Conservation (phyloP, 2,888 invertebrate genomes). For the Cyaniris semiargus region DNA sequence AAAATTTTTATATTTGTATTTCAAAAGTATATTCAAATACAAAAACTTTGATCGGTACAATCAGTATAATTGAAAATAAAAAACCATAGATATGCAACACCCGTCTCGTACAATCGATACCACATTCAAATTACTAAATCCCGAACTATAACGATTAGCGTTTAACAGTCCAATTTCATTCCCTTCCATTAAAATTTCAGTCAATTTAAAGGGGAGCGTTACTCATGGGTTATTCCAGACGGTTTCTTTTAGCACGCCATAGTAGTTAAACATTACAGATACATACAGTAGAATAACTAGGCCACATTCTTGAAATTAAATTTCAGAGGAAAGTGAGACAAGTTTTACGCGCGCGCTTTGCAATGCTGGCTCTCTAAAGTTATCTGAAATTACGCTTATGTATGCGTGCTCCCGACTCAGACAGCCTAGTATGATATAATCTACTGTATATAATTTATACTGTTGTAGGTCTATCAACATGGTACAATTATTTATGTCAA, state of each 20-base stretch:
- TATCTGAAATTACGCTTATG: too few relatives aligned
- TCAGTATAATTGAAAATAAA: not conserved
- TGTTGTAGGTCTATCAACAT: not conserved
- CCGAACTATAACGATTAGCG: not conserved
- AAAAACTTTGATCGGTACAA: not conserved
- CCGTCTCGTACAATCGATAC: not conserved
- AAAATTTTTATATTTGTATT: too few relatives aligned
- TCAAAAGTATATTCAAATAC: too few relatives aligned
- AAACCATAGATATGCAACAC: not conserved
- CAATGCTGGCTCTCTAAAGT: too few relatives aligned
- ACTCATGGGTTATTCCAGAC: conserved; percentile 27
- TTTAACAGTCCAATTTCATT: conserved; percentile 20
- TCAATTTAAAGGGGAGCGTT: conserved; percentile 28
- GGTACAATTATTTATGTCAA: not conserved
- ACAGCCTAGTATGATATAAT: too few relatives aligned
- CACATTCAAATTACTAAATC: conserved; percentile 11
- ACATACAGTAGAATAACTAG: not conserved
- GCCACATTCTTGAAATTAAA: too few relatives aligned
- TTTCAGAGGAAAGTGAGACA: too few relatives aligned
- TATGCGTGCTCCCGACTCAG: too few relatives aligned
- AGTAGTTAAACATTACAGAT: not conserved
- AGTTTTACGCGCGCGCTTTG: too few relatives aligned
- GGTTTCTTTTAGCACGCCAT: not conserved
- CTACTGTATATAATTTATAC: not conserved
- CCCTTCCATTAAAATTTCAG: conserved; percentile 16